Evolutionary conservation across 2,797 vertebrate genomes (phyloP).

Genomic region (Hylomyscus alleni): DNA sequence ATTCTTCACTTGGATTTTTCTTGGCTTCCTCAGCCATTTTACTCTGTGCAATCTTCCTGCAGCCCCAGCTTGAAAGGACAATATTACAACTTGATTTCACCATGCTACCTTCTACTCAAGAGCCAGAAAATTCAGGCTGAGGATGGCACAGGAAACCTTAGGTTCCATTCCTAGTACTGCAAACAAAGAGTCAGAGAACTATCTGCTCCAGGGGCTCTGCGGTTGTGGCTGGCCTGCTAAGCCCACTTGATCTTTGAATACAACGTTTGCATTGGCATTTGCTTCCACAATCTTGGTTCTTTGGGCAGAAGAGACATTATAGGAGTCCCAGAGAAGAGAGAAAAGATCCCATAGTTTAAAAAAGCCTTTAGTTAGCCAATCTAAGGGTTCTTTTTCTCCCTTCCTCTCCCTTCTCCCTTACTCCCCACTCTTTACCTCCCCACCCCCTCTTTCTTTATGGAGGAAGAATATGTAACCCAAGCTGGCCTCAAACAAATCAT

Average conservation of each 20-base stretch:
- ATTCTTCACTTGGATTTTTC: conserved; percentile 45
- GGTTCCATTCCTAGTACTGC: not conserved
- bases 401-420: not conserved
- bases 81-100: conserved; percentile 44
- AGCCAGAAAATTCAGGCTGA: conserved; percentile 29
- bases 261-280: not conserved
- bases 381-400: not conserved
- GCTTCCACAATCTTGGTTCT: conserved; percentile 41
- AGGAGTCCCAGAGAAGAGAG: conserved; percentile 5
- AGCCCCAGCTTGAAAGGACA: conserved; percentile 28
- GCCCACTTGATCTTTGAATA: not conserved
- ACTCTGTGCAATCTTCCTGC: not conserved
- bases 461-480: not conserved
- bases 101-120: conserved; percentile 30
- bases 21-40: conserved; percentile 8
- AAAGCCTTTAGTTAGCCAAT: conserved; percentile 42
- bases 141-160: not conserved
- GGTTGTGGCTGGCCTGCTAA: not conserved
- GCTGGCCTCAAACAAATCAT: not conserved
- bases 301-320: not conserved
- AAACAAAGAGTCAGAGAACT: not conserved
- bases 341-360: conserved; percentile 9
- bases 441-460: not conserved
- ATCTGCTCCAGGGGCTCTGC: not conserved
- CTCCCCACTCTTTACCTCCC: too few species aligned